These are phyloP conservation scores for Oxyteleia sp. DNA, from an alignment of 2,888 invertebrate species.

Conservation along the genomic window DNA sequence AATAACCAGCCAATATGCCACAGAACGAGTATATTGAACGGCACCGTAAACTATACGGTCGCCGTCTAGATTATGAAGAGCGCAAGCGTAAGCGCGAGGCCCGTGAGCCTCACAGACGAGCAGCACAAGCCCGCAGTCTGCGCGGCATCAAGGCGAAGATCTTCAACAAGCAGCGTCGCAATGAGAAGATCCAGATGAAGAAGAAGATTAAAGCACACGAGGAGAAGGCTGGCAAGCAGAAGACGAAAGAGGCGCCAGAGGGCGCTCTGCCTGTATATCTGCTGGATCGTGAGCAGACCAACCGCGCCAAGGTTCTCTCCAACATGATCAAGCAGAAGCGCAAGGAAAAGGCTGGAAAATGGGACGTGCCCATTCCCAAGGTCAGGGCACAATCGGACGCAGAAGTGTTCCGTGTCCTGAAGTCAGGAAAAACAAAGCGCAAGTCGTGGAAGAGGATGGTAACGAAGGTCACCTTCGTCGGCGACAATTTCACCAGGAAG, in stretches of 20 bases:
- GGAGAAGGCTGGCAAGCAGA: slow-evolving; percentile 95
- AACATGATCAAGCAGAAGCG: slow-evolving; percentile 99
- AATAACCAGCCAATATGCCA: slow-evolving; percentile 91
- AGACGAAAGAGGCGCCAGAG: slow-evolving; percentile 93
- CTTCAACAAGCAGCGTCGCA: slow-evolving; percentile 97
- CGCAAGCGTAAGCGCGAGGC: slow-evolving; percentile 98
- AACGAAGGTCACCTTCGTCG: slow-evolving; percentile 99
- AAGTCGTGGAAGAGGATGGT: slow-evolving; percentile 99
- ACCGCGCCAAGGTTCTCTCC: slow-evolving; percentile 97
- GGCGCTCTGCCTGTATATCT: slow-evolving; percentile 98
- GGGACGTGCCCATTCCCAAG: slow-evolving; percentile 99
- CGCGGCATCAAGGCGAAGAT: slow-evolving; percentile 99
- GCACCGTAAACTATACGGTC: slow-evolving; percentile 98
- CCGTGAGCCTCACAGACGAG: slow-evolving; percentile 96
- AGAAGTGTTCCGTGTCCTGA: slow-evolving; percentile 98
- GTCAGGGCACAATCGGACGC: no score
- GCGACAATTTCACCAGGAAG: slow-evolving; percentile 99
- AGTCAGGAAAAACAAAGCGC: slow-evolving; percentile 96
- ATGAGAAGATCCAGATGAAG: slow-evolving; percentile 99
- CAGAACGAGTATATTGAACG: slow-evolving; percentile 99
- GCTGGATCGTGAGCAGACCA: slow-evolving; percentile 98
- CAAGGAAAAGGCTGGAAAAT: slow-evolving; percentile 99
- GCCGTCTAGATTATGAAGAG: slow-evolving; percentile 99
- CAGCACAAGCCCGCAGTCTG: slow-evolving; percentile 96
- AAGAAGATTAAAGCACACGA: slow-evolving; percentile 99